Conservation (phyloP, 2,113 vertebrate species). For the Mormyrus lacerda region DNA sequence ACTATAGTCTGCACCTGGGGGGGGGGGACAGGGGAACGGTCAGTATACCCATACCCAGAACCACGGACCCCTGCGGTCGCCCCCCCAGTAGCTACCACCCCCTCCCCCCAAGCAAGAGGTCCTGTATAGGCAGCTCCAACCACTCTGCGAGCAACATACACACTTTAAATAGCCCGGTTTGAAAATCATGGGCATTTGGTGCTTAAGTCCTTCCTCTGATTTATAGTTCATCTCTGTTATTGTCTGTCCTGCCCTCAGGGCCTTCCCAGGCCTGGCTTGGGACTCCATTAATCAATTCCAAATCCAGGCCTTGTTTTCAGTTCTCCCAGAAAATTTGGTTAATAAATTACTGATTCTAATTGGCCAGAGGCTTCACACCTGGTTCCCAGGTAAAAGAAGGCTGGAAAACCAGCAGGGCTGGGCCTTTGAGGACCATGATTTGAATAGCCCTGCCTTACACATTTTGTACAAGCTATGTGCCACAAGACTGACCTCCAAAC, state of each 20-base stretch:
- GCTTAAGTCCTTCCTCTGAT: background rate
- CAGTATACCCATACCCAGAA: background rate
- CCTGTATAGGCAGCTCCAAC: background rate
- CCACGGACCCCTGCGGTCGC: background rate
- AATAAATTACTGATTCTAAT: too few species aligned
- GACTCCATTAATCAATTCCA: background rate
- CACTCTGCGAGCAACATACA: background rate
- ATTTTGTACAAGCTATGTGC: background rate
- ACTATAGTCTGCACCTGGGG: conserved; percentile 75
- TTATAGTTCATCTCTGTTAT: background rate
- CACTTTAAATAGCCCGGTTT: background rate
- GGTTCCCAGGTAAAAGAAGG: too few species aligned
- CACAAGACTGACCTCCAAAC: background rate
- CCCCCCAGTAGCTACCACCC: background rate
- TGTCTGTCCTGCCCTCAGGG: background rate
- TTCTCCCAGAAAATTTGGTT: too few species aligned
- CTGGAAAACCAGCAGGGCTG: too few species aligned
- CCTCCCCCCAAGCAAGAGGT: background rate
- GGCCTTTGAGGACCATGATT: too few species aligned
- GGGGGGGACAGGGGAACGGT: background rate
- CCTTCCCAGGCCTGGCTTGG: background rate
- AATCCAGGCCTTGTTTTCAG: too few species aligned
- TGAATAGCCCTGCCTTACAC: background rate
- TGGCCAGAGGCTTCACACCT: too few species aligned
- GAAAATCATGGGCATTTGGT: background rate